phyloP scores from a whole-genome alignment of 2,113 vertebrate genomes.

The Suricata suricatta region DNA sequence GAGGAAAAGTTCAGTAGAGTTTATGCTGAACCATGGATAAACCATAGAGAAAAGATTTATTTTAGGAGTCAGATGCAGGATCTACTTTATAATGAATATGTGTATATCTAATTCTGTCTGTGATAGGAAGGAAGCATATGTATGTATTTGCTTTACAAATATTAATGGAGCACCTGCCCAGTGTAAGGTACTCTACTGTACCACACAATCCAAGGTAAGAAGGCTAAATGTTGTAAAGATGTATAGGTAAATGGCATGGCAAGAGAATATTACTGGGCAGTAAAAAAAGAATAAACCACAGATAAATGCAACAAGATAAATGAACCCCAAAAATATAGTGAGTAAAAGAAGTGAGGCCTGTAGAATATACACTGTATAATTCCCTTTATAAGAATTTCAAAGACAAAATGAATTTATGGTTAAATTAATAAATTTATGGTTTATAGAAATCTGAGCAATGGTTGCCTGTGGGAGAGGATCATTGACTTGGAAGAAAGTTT shows the following conservation, averaged over 20 bases:
- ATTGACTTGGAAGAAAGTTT: slow-evolving; percentile 24
- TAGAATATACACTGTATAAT: neutral
- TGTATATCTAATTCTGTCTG: neutral
- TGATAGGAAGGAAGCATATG: neutral
- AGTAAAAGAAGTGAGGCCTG: neutral
- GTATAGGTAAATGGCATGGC: neutral
- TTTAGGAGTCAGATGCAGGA: neutral
- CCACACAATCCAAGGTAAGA: neutral
- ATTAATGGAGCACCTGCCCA: neutral
- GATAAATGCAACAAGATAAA: neutral
- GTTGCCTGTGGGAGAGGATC: neutral
- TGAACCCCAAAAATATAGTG: neutral
- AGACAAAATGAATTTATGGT: neutral
- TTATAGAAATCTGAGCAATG: neutral
- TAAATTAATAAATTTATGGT: neutral
- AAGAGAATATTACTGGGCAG: neutral
- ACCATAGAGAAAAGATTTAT: neutral
- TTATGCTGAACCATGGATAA: neutral
- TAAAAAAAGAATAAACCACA: neutral
- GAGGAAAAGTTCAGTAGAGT: neutral
- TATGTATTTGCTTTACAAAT: neutral
- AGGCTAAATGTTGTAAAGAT: neutral
- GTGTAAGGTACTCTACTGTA: neutral
- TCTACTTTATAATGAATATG: neutral
- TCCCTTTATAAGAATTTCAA: slow-evolving; percentile 3